Evolutionary conservation across 2,113 vertebrate genomes (phyloP), one percentile per base, ranked within the genome.

Genomic region (Crotophaga sulcirostris): DNA sequence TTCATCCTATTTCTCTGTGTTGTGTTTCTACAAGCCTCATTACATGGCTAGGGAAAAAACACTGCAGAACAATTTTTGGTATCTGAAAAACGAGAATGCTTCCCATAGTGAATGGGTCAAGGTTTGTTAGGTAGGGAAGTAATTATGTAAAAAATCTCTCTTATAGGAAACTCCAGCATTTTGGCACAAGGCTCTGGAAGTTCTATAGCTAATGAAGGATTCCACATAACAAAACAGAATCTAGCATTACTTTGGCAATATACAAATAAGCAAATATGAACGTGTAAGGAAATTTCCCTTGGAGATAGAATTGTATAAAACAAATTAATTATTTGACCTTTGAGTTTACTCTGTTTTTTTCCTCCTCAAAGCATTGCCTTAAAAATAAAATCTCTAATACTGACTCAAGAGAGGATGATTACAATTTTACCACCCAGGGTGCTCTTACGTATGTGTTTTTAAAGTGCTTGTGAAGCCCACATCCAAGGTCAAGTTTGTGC

Each of bases 11-110:
- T 94, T 91, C 79, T 74, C 72, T 83, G n/a, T 79, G 62, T 78
- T 60, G 25, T 91, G 69, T 95, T 93, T 91, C 94, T 94, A 72
- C 89, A 93, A 96, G 95, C 77, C 89, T 95, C 84, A 79, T 94
- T 92, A 93, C 81, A 31, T 33, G n/a, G 45, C 81, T 60, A 34
- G 2, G 26, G 58, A 84, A 83, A 89, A 95, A 94, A 83, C 44
- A 84, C 34, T 49, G n/a, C 81, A 89, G 84, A 79, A 72, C 31
- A 81, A 73, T 94, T 96, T 81, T 89, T 75, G 79, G 93, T 94
- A 75, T 88, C 82, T 94, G 84, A 95, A 91, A 96, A 94, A 84
- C 82, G 74, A 90, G 84, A 93, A 84, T 34, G 83, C 44, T 70
- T 82, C 74, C 49, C 28, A 68, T 84, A 18, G 58, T 92, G 92